Conservation (phyloP, 2,113 vertebrate genomes). For the Bostrychus sinensis region DNA sequence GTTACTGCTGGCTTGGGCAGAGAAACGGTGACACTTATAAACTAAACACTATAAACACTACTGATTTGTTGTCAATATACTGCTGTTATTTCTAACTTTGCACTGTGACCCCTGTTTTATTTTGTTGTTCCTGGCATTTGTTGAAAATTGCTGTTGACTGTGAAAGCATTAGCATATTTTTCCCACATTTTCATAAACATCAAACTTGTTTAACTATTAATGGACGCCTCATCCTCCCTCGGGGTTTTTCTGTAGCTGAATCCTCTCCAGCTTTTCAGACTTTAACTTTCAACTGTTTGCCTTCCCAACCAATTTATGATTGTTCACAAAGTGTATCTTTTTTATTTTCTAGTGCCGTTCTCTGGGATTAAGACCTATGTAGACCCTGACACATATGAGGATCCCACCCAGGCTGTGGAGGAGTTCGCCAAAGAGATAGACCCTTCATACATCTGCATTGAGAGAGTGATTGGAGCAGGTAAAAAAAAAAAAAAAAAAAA, state of each 20-base stretch:
- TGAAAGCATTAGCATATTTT: neutral
- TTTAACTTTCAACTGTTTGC: neutral
- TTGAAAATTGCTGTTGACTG: neutral
- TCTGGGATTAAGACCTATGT: slow-evolving; percentile 95
- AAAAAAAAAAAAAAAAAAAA: slow-evolving; percentile 7
- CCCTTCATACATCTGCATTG: slow-evolving; percentile 94
- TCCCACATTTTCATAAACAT: slow-evolving; percentile 7
- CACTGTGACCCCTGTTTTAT: neutral
- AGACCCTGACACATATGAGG: slow-evolving; percentile 97
- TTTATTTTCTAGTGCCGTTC: slow-evolving; percentile 81
- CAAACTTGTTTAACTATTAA: slow-evolving; percentile 9
- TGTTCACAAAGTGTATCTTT: neutral
- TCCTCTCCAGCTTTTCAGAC: neutral
- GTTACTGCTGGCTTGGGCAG: too few species aligned
- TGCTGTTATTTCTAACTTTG: neutral
- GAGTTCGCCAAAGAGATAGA: slow-evolving; percentile 98
- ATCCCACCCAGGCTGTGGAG: slow-evolving; percentile 94
- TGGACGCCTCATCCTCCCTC: neutral
- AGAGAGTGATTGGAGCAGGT: slow-evolving; percentile 98
- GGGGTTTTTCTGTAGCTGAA: neutral
- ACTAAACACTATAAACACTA: too few species aligned
- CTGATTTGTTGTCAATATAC: neutral
- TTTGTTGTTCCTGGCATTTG: neutral
- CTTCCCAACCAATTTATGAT: neutral
- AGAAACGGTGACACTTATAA: too few species aligned